Evolutionary conservation across 2,888 invertebrate genomes (phyloP), one percentile per base, ranked within the genome.

Genomic region (Galeruca laticollis): DNA sequence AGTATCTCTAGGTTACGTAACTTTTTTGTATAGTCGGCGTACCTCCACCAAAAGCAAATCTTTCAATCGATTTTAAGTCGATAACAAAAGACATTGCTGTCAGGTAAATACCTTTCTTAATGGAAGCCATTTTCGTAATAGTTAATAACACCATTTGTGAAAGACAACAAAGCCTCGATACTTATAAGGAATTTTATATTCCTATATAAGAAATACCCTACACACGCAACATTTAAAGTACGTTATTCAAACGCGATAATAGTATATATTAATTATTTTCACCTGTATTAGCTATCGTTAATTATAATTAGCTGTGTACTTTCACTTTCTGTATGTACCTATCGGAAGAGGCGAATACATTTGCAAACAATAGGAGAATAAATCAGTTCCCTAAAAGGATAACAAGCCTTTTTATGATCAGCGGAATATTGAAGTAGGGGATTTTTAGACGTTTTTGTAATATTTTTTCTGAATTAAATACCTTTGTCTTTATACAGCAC

Each of bases 281-380:
- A 37, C 59, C 65, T 35, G 47, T 59, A 35, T 65, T 59, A 56
- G 47, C 33, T n/a, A 47, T 56, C 11, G 40, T 21, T n/a, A 47
- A 47, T 47, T 43, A 65, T 65, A 65, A 65, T 65, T 65, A 65
- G 20, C 57, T 35, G 5, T 65, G 49, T 65, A 65, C 65, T 65
- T 57, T 65, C 40, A 57, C 65, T 65, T 43, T 65, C 26, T 35
- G 26, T 62, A 62, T 13, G 49, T 49, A n/a, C n/a, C n/a, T n/a
- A 65, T 57, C 11, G 31, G 65, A 26, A 47, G 35, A 21, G 56
- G 31, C 26, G 64, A 64, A 40, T 57, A 59, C 43, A 65, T 65
- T 65, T 65, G 54, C 57, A 65, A 65, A 65, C 65, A 65, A 65
- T 65, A 21, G 59, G 33, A 20, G 49, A 57, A 65, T 65, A 65